Evolutionary conservation across 2,113 vertebrate genomes (phyloP), one percentile per base, ranked within the genome.

Genomic region (Sclerurus mexicanus): DNA sequence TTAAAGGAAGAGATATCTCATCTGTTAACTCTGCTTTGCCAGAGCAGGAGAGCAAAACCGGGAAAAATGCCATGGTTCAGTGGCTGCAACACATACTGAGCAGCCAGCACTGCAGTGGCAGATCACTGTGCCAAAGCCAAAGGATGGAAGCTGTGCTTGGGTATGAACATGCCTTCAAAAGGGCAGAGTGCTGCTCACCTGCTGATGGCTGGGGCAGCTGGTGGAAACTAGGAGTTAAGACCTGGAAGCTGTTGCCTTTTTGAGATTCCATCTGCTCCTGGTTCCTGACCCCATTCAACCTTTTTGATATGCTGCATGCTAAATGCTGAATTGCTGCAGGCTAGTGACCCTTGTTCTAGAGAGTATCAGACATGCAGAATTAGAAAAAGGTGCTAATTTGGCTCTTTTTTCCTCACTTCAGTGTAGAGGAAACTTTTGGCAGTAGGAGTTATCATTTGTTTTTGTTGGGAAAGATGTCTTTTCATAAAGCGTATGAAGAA

Each of bases 141-240:
- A 14, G 30, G 17, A 4, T 3, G 9, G 50, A 86, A 17, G 27
- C n/a, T 42, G 3, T 31, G 10, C 8, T 76, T 1, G 0, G 16
- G 6, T 40, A 3, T 23, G 37, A 60, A 12, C 2, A 0, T 9
- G 5, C 13, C 50, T 86, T 58, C 37, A 25, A 31, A 75, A n/a
- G 31, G 27, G 33, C 8, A 44, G 56, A 59, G 14, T 4, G 2
- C 24, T 44, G 22, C 72, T 90, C 44, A 11, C 62, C 49, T 69
- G 33, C 23, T 85, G 78, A 19, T 63, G 24, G 9, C 9, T 40
- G 55, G 17, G 49, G n/a, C 68, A 69, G 76, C 50, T 62, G 55
- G 35, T 74, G 55, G 27, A n/a, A 25, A 40, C n/a, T 19, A 60
- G 49, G 31, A 71, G 14, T 58, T 52, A 37, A 44, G 63, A 91